Evolutionary conservation across 2,888 invertebrate species (phyloP).

Genomic region (Sphaerophoria taeniata): DNA sequence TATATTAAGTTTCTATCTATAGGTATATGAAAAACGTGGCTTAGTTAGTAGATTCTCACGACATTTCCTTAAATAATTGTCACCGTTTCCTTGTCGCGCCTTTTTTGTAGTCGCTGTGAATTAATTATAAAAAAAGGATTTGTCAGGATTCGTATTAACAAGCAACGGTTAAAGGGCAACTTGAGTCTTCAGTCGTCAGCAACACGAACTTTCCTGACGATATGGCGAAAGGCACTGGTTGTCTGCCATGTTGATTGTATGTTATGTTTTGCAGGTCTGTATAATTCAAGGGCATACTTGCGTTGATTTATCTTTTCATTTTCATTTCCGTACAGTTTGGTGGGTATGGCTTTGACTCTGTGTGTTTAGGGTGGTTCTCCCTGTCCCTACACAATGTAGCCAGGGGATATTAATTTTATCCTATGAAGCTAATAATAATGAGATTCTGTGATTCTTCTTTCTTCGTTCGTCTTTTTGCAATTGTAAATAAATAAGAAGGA

Average conservation of each 20-base stretch:
- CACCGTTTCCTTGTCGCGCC: slow-evolving; percentile 12
- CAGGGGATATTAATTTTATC: slow-evolving; percentile 51
- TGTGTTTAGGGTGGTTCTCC: not conserved
- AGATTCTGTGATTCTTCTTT: slow-evolving; percentile 56
- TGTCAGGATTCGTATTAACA: slow-evolving; percentile 52
- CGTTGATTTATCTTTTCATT: slow-evolving; percentile 69
- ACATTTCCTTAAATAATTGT: slow-evolving; percentile 31
- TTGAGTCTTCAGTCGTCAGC: not conserved
- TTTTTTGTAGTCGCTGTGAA: not conserved
- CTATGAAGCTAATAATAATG: slow-evolving; percentile 68
- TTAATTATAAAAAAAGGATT: slow-evolving; percentile 17
- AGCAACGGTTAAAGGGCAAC: slow-evolving; percentile 23
- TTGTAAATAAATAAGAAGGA: not conserved
- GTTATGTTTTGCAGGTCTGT: slow-evolving; percentile 33
- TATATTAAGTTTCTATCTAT: not conserved
- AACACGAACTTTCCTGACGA: slow-evolving; percentile 14
- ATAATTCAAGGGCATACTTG: slow-evolving; percentile 70
- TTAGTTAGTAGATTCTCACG: slow-evolving; percentile 2
- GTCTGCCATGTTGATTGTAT: not conserved
- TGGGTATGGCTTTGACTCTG: slow-evolving; percentile 25
- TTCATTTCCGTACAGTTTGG: slow-evolving; percentile 54
- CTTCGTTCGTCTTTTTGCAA: not conserved
- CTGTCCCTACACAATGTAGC: not conserved
- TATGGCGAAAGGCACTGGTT: not conserved
- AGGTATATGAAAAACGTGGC: not conserved